Conservation (phyloP, 2,888 invertebrate genomes). For the Chrysodeixis includens region DNA sequence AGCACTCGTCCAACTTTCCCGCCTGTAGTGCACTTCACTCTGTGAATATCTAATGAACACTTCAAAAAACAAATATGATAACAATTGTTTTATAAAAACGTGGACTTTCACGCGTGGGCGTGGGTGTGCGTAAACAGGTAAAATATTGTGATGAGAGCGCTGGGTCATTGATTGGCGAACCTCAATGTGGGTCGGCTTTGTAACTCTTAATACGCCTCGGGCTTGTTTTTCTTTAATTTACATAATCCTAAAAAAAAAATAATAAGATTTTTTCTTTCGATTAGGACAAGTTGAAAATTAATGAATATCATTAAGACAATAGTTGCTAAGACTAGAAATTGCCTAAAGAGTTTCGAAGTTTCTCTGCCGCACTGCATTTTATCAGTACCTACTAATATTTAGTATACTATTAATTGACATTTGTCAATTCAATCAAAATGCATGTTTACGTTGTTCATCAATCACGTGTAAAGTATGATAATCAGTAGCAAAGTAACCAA, state of each 20-base stretch:
- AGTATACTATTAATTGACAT: too few species aligned
- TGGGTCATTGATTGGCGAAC: slow-evolving; percentile 34
- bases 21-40: slow-evolving; percentile 67
- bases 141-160: slow-evolving; percentile 33
- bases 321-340: too few species aligned
- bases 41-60: slow-evolving; percentile 81
- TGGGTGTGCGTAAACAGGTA: slow-evolving; percentile 40
- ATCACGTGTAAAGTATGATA: too few species aligned
- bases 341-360: too few species aligned
- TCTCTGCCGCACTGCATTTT: too few species aligned
- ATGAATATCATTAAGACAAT: too few species aligned
- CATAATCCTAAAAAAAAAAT: neutral
- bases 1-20: slow-evolving; percentile 76
- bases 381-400: too few species aligned
- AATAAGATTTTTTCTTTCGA: too few species aligned
- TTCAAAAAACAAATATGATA: slow-evolving; percentile 66
- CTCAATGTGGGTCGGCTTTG: slow-evolving; percentile 38
- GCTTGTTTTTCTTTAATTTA: neutral
- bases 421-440: too few species aligned
- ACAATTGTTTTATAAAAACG: slow-evolving; percentile 62
- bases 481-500: slow-evolving; percentile 9
- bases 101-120: slow-evolving; percentile 56
- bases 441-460: neutral
- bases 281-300: too few species aligned
- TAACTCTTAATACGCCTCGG: slow-evolving; percentile 32